Conservation (phyloP, 2,113 vertebrate species). For the Aviceda subcristata region DNA sequence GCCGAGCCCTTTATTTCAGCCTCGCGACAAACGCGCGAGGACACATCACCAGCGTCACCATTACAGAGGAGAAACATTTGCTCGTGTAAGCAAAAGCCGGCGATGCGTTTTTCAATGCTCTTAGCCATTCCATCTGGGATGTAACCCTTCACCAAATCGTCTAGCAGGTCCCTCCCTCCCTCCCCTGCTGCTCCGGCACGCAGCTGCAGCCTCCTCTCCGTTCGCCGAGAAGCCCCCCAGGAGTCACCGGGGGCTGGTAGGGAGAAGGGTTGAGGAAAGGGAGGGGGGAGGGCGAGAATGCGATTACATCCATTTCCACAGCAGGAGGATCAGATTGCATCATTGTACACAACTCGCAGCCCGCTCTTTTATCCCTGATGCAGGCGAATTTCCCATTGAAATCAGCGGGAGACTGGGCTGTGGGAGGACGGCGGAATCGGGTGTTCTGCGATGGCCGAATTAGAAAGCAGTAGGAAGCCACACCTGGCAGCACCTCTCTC, state of each 20-base stretch:
- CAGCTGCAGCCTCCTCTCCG: neutral
- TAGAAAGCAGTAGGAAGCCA: constrained; percentile 45
- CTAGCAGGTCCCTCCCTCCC: neutral
- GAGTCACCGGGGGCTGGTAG: neutral
- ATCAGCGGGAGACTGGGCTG: constrained; percentile 27
- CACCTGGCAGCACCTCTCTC: constrained; percentile 46
- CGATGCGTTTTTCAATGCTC: neutral
- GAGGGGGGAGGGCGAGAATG: neutral
- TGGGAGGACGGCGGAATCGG: neutral
- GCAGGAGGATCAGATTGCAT: constrained; percentile 52
- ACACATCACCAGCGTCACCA: neutral
- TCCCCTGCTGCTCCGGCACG: neutral
- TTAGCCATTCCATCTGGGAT: neutral
- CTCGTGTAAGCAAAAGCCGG: neutral
- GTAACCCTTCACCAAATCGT: neutral
- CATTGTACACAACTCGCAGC: constrained; percentile 35
- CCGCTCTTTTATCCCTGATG: constrained; percentile 40
- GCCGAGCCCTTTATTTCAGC: neutral
- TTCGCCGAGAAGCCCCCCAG: constrained; percentile 6
- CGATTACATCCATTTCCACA: constrained; percentile 55
- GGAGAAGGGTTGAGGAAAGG: neutral
- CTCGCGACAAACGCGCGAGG: neutral
- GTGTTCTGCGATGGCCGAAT: constrained; percentile 25
- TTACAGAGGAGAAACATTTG: neutral
- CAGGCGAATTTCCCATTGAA: constrained; percentile 46